These are phyloP conservation scores for Macrosoma leucophasiata DNA, from an alignment of 2,888 invertebrate species.

Conservation along the genomic window DNA sequence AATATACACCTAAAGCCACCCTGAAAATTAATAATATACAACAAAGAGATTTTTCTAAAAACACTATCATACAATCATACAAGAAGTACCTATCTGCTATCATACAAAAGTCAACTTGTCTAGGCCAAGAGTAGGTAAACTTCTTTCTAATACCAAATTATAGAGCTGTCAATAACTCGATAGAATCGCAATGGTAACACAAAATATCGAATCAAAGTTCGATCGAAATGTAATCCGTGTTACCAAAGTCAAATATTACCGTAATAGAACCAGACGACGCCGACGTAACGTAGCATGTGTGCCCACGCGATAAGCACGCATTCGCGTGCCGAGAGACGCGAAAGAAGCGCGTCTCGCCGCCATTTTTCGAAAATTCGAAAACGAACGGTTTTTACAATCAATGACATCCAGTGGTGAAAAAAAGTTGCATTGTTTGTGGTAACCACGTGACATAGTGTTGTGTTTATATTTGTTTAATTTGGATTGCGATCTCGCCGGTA, in stretches of 20 bases:
- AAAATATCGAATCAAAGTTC: no score
- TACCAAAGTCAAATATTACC: constrained; percentile 46
- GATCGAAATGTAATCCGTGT: constrained; percentile 20
- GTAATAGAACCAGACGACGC: constrained; percentile 34
- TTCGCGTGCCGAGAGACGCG: constrained; percentile 46
- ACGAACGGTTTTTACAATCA: constrained; percentile 1
- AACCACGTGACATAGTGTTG: constrained; percentile 24
- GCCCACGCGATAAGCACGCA: constrained; percentile 40
- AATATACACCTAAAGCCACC: no score
- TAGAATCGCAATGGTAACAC: no score
- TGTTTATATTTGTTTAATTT: constrained; percentile 22
- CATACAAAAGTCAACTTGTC: no score
- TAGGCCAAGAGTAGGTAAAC: no score
- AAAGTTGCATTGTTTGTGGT: constrained; percentile 8
- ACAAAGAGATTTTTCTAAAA: no score
- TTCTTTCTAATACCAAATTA: no score
- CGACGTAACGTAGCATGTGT: constrained; percentile 42
- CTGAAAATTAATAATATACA: no score
- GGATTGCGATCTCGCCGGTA: constrained; percentile 26
- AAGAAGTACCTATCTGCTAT: no score
- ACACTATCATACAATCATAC: no score
- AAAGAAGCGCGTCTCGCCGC: constrained; percentile 45
- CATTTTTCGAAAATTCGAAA: constrained; percentile 36
- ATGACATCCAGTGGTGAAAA: constrained; percentile 1
- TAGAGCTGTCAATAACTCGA: no score